Evolutionary conservation across 2,888 invertebrate genomes (phyloP), one percentile per base, ranked within the genome.

Genomic region (Tenthredo livida): DNA sequence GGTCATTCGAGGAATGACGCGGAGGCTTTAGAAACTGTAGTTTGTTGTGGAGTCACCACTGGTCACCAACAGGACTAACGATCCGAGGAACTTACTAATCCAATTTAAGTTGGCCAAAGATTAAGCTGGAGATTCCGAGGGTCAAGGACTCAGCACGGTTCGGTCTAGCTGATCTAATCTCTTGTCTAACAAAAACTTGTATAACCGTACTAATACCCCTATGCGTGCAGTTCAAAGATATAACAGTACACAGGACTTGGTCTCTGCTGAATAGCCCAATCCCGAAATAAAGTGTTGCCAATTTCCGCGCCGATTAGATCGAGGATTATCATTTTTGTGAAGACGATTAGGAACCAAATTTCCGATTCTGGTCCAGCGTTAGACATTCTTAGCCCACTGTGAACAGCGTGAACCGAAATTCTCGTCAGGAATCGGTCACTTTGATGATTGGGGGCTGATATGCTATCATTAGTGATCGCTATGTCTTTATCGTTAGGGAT

Each of bases 121-220:
- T 85, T 85, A 85, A 80, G 70, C 85, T 50, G 78, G 80, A 85
- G 85, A 85, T 85, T 85, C 78, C 7, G 25, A 85, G 85, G 85
- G 85, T 85, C 85, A 80, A 80, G 77, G 25, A 80, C 80, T 80
- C 82, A 65, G 67, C 54, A 33, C 80, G 77, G 47, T 37, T 85
- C 17, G 58, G 61, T 29, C 47, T 47, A 50, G 47, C 78, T 65
- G 37, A 78, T 80, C 67, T 65, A 78, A 80, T 78, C 78, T 78
- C 85, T 85, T 67, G 37, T 10, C 37, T 37, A 77, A 78, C 85
- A 78, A 78, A 78, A 70, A 85, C 82, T 82, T 82, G 17, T 25
- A 82, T 61, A 37, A 78, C 54, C 54, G 17, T 12, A 37, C 54
- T 78, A 25, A 50, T 58, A 75, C 78, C 33, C 37, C 47, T 75